Evolutionary conservation across 2,888 invertebrate species (phyloP).

Genomic region (Podabrus alpinus): DNA sequence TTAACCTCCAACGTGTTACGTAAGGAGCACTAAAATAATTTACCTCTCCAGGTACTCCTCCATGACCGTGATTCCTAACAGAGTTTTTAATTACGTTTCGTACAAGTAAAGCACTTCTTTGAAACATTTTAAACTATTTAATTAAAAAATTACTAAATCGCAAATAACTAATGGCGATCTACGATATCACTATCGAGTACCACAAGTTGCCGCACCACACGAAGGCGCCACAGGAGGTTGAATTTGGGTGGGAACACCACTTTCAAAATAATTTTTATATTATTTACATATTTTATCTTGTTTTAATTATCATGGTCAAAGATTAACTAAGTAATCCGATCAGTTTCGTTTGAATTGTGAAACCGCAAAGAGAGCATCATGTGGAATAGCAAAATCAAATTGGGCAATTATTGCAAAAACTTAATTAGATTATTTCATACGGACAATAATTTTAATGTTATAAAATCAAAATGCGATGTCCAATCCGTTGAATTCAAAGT

Average conservation of each 20-base stretch:
- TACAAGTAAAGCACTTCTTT: slow-evolving; percentile 46
- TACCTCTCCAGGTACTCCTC: slow-evolving; percentile 61
- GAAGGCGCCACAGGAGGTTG: background rate
- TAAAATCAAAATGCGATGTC: slow-evolving; percentile 47
- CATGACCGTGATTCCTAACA: slow-evolving; percentile 52
- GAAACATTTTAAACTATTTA: slow-evolving; percentile 41
- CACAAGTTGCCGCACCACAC: background rate
- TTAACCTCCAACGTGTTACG: background rate
- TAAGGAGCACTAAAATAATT: slow-evolving; percentile 31
- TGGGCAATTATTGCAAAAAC: background rate
- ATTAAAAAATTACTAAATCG: background rate
- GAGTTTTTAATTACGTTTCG: slow-evolving; percentile 46
- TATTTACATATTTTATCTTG: background rate
- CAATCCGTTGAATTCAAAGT: slow-evolving; percentile 48
- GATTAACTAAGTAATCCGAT: slow-evolving; percentile 8
- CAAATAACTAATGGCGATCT: background rate
- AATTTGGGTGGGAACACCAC: background rate
- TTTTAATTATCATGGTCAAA: slow-evolving; percentile 8
- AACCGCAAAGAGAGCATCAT: slow-evolving; percentile 31
- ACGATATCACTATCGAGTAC: background rate
- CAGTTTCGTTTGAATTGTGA: background rate
- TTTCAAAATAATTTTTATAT: background rate
- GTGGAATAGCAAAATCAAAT: slow-evolving; percentile 30
- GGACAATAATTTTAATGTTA: slow-evolving; percentile 41
- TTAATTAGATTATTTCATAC: slow-evolving; percentile 33